These are phyloP conservation scores for Limnodromus scolopaceus DNA, from an alignment of 2,797 vertebrate genomes.

Conservation along the genomic window DNA sequence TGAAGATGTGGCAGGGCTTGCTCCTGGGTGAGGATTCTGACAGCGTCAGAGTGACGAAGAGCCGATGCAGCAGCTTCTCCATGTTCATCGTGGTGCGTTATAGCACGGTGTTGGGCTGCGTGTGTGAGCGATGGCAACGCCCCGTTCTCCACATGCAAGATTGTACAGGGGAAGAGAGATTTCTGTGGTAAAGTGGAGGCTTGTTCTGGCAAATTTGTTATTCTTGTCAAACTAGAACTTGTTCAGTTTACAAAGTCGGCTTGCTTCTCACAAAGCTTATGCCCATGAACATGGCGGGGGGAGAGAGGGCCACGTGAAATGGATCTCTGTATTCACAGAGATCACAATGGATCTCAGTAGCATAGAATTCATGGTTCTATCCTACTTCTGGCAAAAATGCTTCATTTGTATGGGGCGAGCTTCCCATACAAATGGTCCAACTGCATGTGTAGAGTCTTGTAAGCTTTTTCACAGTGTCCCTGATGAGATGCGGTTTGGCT, in stretches of 20 bases:
- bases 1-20: not conserved
- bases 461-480: not conserved
- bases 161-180: not conserved
- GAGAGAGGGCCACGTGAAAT: not conserved
- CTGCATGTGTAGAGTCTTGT: not conserved
- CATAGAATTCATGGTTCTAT: not conserved
- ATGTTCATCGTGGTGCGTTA: fast-evolving
- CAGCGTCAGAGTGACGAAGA: not conserved
- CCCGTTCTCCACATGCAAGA: not conserved
- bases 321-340: not conserved
- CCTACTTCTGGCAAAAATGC: not conserved
- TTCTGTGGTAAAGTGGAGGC: not conserved
- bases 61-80: not conserved
- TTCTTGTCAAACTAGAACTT: not conserved
- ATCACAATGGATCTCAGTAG: too few relatives aligned
- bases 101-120: not conserved
- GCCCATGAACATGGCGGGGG: not conserved
- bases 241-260: not conserved
- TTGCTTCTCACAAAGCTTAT: not conserved
- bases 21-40: not conserved
- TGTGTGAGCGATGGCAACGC: not conserved
- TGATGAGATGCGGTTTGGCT: not conserved
- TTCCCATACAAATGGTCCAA: not conserved
- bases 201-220: not conserved
- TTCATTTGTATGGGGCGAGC: not conserved